Base-by-base conservation (phyloP, 1,140 invertebrate genomes). In the Onthophagus taurus region DNA sequence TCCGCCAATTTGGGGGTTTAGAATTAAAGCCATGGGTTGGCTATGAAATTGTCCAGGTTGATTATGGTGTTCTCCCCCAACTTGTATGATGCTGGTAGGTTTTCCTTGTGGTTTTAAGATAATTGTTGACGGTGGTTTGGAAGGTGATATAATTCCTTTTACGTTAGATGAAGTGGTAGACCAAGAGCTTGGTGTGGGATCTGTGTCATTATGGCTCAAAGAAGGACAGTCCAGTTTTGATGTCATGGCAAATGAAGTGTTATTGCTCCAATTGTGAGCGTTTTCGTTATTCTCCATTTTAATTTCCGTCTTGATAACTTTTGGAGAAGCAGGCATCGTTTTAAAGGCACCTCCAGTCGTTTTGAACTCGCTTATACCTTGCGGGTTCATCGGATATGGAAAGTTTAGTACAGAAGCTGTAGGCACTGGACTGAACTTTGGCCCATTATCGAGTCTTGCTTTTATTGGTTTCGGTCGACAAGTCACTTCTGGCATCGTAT, bases 391-490 rank as follows among this genome's bases (percentile, higher is more conserved):
- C 33, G 80, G 79, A 57, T 80, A 80, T 50, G 76, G 76, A 57
- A 77, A 81, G 42, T 71, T 72, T 30, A 69, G 54, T 39, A 67
- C 63, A 58, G 52, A 57, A 53, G 67, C 34, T 17, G 50, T 57
- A 20, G 54, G 16, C 33, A 59, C 54, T 39, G 69, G 65, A 52
- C 65, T 68, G 52, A 68, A 72, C 42, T 71, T 71, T 12, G 65
- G 58, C 13, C 61, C 63, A 44, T 62, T 70, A 53, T 77, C 73
- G 49, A 74, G 54, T 52, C 74, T 74, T 36, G 79, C 77, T 76
- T 90, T 85, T 39, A 92, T 90, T 12, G 88, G 83, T 67, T 89
- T 92, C 17, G 89, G 89, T 47, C 89, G 75, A 50, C 83, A 78
- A 14, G 89, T 89, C 19, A 87, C 71, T 56, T 82, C 81, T 44